These are phyloP conservation scores for Drosophila histrio DNA, from an alignment of 2,888 invertebrate species.

Conservation along the genomic window DNA sequence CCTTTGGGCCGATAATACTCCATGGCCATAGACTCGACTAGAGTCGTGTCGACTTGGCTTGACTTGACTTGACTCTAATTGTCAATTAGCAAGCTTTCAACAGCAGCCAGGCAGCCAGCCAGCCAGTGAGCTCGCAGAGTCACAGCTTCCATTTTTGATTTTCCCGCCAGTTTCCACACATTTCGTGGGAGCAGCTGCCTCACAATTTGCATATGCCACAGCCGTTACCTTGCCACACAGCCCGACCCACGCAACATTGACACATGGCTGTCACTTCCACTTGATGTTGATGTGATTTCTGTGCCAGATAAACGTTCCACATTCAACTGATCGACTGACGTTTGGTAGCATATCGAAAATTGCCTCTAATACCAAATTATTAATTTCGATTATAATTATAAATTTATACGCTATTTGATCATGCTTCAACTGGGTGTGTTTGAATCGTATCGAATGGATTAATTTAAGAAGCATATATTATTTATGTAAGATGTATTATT, in stretches of 20 bases:
- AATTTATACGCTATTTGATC: constrained; percentile 5
- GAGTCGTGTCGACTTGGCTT: constrained; percentile 19
- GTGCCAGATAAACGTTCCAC: constrained; percentile 32
- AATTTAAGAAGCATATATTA: not conserved
- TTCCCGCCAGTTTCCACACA: constrained; percentile 17
- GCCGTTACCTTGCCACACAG: constrained; percentile 30
- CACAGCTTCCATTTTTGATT: constrained; percentile 42
- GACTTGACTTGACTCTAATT: constrained; percentile 60
- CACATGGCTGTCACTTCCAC: constrained; percentile 59
- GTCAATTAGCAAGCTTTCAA: constrained; percentile 80
- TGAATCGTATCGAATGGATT: not conserved
- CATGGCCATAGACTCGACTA: constrained; percentile 34
- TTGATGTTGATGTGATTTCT: constrained; percentile 38
- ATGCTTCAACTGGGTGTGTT: not conserved
- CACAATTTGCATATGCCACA: constrained; percentile 60
- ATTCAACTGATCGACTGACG: constrained; percentile 28
- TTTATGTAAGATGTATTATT: not conserved
- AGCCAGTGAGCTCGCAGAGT: constrained; percentile 29
- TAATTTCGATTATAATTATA: not conserved
- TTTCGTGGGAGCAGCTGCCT: constrained; percentile 42
- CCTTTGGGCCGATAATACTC: constrained; percentile 24
- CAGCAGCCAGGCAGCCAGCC: constrained; percentile 42
- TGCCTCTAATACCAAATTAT: constrained; percentile 11
- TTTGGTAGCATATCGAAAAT: constrained; percentile 66
- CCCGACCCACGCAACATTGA: constrained; percentile 65